Evolutionary conservation across 2,888 invertebrate species (phyloP).

Genomic region (Drosophila cyrtoloma): DNA sequence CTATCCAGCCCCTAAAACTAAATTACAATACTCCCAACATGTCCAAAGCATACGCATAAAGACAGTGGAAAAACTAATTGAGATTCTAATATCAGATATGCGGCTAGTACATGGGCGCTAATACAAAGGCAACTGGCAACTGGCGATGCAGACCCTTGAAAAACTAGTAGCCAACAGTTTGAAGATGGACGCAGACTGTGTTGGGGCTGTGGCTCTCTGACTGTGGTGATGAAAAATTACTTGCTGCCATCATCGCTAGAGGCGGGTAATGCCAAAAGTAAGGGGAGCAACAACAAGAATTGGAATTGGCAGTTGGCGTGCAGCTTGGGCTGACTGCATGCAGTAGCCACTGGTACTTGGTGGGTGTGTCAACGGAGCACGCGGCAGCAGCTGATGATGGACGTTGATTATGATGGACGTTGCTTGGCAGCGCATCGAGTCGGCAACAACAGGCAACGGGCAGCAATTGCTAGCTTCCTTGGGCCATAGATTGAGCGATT

Average conservation of each 20-base stretch:
- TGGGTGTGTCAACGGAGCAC: slow-evolving; percentile 78
- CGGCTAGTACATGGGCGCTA: slow-evolving; percentile 65
- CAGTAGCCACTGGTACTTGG: slow-evolving; percentile 76
- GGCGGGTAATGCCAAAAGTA: slow-evolving; percentile 65
- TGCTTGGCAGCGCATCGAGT: slow-evolving; percentile 36
- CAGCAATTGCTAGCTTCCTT: slow-evolving; percentile 66
- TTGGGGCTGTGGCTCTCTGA: slow-evolving; percentile 9
- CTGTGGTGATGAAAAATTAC: slow-evolving; percentile 77
- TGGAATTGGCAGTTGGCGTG: slow-evolving; percentile 70
- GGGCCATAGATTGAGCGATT: slow-evolving; percentile 74
- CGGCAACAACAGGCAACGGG: slow-evolving; percentile 31
- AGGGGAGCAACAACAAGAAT: slow-evolving; percentile 21
- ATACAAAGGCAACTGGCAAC: slow-evolving; percentile 39
- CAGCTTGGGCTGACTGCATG: slow-evolving; percentile 38
- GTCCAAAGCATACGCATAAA: slow-evolving; percentile 59
- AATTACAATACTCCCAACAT: slow-evolving; percentile 66
- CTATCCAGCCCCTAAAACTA: slow-evolving; percentile 57
- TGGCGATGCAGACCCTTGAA: slow-evolving; percentile 47
- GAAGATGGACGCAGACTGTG: slow-evolving; percentile 51
- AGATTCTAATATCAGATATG: slow-evolving; percentile 80
- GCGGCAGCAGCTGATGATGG: slow-evolving; percentile 77
- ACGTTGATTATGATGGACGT: slow-evolving; percentile 76
- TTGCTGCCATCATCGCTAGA: slow-evolving; percentile 71
- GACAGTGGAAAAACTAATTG: slow-evolving; percentile 78
- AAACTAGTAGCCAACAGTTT: slow-evolving; percentile 73